Percentiles rank a stretch among this genome's conserved stretches.
Conservation (phyloP, 2,113 vertebrate genomes). For the Cyanoliseus patagonus region DNA sequence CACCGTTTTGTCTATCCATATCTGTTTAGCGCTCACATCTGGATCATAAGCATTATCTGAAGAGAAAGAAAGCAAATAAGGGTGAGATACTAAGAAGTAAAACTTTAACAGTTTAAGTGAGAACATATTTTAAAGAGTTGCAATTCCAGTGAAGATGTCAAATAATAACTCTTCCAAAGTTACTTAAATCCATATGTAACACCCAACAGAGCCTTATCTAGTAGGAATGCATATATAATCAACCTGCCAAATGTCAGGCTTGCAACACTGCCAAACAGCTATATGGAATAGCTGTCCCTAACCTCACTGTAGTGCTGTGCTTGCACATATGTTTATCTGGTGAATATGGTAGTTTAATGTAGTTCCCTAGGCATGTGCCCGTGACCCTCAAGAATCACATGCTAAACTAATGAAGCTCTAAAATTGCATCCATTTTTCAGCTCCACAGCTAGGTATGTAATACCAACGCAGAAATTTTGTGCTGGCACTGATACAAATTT, state of each 20-base stretch:
- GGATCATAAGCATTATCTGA: constrained; percentile 96
- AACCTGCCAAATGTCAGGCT: background rate
- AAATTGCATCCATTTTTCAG: background rate
- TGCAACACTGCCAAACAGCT: background rate
- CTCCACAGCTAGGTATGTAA: background rate
- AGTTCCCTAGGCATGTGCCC: background rate
- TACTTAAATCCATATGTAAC: background rate
- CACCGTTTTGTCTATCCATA: constrained; percentile 95
- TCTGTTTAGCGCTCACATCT: constrained; percentile 90
- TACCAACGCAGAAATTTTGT: background rate
- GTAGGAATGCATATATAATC: background rate
- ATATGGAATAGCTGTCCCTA: background rate
- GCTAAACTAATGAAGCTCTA: background rate
- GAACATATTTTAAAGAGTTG: background rate
- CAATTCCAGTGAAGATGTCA: background rate
- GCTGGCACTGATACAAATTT: background rate
- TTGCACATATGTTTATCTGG: background rate
- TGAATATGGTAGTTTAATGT: background rate
- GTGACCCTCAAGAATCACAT: background rate
- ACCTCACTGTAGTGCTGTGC: background rate
- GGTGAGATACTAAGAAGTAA: background rate
- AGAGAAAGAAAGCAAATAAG: background rate
- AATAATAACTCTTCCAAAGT: background rate
- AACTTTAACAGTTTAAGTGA: background rate
- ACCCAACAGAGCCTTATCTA: background rate